Percentiles rank a stretch among this genome's conserved stretches.
Conservation (phyloP, 2,113 vertebrate species). For the Copsychus sechellarum region DNA sequence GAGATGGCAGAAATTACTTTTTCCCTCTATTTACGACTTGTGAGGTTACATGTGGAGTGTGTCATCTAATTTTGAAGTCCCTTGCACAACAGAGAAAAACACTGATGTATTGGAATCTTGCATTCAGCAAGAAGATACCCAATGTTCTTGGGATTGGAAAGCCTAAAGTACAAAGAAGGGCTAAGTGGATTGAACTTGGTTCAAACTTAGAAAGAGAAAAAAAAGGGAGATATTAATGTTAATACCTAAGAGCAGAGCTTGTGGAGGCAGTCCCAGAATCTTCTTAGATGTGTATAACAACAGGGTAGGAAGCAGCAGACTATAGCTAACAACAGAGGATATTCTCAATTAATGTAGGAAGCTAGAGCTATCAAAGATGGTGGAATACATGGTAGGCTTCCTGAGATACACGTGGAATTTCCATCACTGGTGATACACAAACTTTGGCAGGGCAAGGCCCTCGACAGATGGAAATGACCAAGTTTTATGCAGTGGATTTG, state of each 20-base stretch:
- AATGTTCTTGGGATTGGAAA: not conserved
- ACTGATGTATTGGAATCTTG: rapidly evolving
- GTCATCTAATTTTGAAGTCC: not conserved
- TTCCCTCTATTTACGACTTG: not conserved
- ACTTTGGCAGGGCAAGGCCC: not conserved
- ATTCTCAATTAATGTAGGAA: not conserved
- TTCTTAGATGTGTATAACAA: not conserved
- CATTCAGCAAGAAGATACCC: not conserved
- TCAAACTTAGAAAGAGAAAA: not conserved
- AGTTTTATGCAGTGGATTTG: not conserved
- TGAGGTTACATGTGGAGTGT: not conserved
- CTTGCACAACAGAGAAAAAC: not conserved
- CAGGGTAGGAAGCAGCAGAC: not conserved
- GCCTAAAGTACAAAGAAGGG: not conserved
- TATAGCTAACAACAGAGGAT: not conserved
- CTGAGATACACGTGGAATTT: not conserved
- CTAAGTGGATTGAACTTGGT: not conserved
- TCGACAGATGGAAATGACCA: not conserved
- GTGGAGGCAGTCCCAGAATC: not conserved
- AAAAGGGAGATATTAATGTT: not conserved
- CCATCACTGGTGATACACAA: not conserved
- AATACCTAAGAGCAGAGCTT: not conserved
- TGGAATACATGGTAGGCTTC: not conserved
- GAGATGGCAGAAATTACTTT: not conserved
- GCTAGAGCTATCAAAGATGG: not conserved